Evolutionary conservation across 2,888 invertebrate species (phyloP).

Genomic region (Netelia virgata): DNA sequence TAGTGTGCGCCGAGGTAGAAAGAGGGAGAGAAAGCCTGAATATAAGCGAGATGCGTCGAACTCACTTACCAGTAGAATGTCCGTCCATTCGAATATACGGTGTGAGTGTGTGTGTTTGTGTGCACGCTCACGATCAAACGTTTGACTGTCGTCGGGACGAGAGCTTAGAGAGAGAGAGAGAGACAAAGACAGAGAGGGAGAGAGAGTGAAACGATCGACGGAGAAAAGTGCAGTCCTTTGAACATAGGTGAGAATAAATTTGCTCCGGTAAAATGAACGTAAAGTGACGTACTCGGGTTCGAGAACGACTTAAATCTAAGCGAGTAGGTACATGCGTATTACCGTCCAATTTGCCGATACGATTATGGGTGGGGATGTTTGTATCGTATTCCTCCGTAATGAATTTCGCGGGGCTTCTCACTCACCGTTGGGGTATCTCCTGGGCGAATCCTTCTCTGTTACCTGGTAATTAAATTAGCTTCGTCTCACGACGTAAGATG

Average conservation of each 20-base stretch:
- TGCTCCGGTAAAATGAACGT: background rate
- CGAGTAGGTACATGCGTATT: background rate
- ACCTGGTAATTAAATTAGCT: slow-evolving; percentile 61
- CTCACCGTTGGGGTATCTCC: slow-evolving; percentile 34
- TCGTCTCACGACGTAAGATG: slow-evolving; percentile 38
- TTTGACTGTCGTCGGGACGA: background rate
- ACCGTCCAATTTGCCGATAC: slow-evolving; percentile 22
- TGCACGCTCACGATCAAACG: background rate
- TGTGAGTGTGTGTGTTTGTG: background rate
- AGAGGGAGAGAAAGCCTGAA: background rate
- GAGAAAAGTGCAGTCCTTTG: background rate
- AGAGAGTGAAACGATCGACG: slow-evolving; percentile 3
- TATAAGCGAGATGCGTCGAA: background rate
- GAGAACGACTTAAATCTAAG: background rate
- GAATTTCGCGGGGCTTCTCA: background rate
- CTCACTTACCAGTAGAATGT: background rate
- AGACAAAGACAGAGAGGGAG: background rate
- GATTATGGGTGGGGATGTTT: background rate
- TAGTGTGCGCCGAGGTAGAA: background rate
- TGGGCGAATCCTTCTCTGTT: slow-evolving; percentile 29
- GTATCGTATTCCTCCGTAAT: background rate
- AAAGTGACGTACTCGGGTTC: background rate
- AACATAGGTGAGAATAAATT: background rate
- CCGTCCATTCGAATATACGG: background rate
- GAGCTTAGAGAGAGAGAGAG: background rate